Evolutionary conservation across 1,140 invertebrate species (phyloP), one percentile per base, ranked within the genome.

Genomic region (Stegodyphus mimosarum): DNA sequence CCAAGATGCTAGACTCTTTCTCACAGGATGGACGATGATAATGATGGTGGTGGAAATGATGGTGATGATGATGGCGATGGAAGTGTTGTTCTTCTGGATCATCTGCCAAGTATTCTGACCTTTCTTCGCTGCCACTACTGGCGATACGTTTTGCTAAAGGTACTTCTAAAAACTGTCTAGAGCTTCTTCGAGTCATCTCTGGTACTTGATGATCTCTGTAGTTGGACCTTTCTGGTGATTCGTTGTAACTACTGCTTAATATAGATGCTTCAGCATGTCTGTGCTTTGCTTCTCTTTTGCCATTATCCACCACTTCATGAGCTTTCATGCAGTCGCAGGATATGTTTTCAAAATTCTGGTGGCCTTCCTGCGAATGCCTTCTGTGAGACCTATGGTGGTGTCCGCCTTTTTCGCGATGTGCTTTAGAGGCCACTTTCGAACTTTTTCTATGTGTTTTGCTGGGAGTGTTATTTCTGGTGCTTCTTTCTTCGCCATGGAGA

Each of bases 1-100:
- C 72, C 10, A 67, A n/a, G 6, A 70, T 7, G 63, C 72, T 84
- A 6, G 11, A 10, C 6, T 84, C 81, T 63, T 84, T 74, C 6
- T 83, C 55, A 1, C 60, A 18, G 0, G 71, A n/a, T 5, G 66
- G 81, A 11, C 66, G 81, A 60, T 69, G 81, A 50, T 75, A 67
- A 64, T 86, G 83, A 18, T 86, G 83, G 18, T 86, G 83, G 17
- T 86, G 83, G 7, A 78, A 75, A 18, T 78, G 73, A 15, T 78
- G 83, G 55, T 86, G 70, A 11, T 50, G 70, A 50, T 72, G 83
- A 51, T 86, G 75, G 48, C 67, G 64, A 76, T 76, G 73, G 15
- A 78, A 63, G 18, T 86, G 70, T 71, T 53, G 72, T 13, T 15
- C 55, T 48, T 84, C 72, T 6, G 9, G 17, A 7, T 84, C 81